Evolutionary conservation across 1,140 invertebrate genomes (phyloP).

Genomic region (Myzus persicae): DNA sequence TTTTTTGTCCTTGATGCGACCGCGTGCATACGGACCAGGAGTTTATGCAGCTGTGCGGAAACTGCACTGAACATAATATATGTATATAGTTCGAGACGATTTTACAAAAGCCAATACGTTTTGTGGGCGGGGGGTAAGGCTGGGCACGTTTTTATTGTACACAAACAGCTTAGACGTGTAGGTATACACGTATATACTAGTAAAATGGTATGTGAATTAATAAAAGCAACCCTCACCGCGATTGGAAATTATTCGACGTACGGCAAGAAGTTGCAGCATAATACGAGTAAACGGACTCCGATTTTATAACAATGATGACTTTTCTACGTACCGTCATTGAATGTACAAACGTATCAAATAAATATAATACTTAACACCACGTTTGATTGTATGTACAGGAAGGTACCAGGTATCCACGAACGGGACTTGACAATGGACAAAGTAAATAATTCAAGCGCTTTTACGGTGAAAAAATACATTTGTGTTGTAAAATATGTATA

Average conservation of each 20-base stretch:
- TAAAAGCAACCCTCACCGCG: neutral
- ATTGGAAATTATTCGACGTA: neutral
- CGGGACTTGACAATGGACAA: neutral
- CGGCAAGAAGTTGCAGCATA: neutral
- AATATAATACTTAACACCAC: neutral
- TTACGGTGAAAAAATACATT: neutral
- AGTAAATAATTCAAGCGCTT: neutral
- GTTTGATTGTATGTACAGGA: neutral
- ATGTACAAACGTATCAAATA: neutral
- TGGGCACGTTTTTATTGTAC: neutral
- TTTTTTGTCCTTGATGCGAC: neutral
- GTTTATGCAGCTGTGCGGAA: neutral
- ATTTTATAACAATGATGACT: neutral
- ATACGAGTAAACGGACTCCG: neutral
- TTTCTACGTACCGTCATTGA: neutral
- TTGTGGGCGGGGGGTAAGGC: neutral
- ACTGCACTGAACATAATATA: neutral
- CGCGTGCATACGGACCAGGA: neutral
- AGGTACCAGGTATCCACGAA: neutral
- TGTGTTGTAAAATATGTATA: neutral
- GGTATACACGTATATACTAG: too few species aligned
- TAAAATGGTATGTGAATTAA: neutral
- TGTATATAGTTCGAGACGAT: neutral
- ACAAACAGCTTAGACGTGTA: too few species aligned
- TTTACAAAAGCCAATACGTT: neutral